Base-by-base conservation (phyloP, 2,797 vertebrate species). In the Hoplostethus atlanticus region DNA sequence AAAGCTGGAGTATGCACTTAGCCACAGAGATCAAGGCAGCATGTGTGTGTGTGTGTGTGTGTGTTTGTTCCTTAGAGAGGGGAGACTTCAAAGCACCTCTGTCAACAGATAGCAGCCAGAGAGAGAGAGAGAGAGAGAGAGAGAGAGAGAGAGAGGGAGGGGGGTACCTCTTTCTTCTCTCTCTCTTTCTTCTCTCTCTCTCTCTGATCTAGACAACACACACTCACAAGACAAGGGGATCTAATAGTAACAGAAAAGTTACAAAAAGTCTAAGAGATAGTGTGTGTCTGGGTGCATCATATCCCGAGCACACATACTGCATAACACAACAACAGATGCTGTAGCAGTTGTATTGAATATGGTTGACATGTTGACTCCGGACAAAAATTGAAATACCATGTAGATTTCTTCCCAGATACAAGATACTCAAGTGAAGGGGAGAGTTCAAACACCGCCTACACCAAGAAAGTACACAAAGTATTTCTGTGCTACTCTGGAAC, bases 31-130 rank as follows among this genome's bases (percentile, higher is more conserved):
- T 90, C 84, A 90, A 90, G 87, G 79, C 64, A 47, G 54, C 25
- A 64, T 44, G 78, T 61, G 80, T 77, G 65, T 76, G 59, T 4
- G 5, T 64, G 21, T 51, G 46, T 44, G 61, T 42, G 36, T 44
- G 25, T 53, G 46, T 30, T 16, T 71, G 9, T 11, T 68, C 73
- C 77, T 79, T 64, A 54, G 72, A 73, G 70, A 66, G 64, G 58
- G 64, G 63, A 78, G 62, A 84, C 90, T 90, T 92, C 89, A 93
- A 91, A 92, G 89, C 64, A 3, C 1, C 71, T 73, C 89, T 91
- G 90, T 91, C 77, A 91, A 91, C 89, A 86, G 66, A 75, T 21
- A 28, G 28, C 28, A 28, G 28, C 28, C 28, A 28, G 31, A 82
- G 66, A 66, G 61, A 64, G 46, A 64, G 64, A 79, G 77, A 31